Conservation (phyloP, 2,888 invertebrate genomes). For the Bimastos eiseni region DNA sequence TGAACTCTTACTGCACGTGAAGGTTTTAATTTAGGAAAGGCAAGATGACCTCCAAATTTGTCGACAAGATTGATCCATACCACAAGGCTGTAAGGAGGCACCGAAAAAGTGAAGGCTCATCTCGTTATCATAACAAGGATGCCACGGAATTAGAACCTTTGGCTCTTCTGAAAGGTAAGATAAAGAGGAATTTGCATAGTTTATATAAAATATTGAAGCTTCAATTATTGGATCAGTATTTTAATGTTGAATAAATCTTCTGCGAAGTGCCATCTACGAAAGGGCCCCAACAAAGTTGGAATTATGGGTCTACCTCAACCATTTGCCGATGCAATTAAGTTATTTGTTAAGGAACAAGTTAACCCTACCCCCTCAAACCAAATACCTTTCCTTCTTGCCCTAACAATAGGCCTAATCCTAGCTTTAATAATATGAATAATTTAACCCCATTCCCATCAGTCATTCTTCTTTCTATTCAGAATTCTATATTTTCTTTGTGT, state of each 20-base stretch:
- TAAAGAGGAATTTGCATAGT: not conserved
- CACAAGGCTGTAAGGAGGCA: constrained; percentile 88
- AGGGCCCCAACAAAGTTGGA: too few species aligned
- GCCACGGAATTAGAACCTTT: constrained; percentile 95
- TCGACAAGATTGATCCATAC: constrained; percentile 44
- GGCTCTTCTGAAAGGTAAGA: constrained; percentile 90
- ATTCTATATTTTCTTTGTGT: too few species aligned
- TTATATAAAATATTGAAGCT: not conserved
- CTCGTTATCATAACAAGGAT: constrained; percentile 95
- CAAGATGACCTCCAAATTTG: constrained; percentile 44
- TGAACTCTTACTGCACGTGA: not conserved
- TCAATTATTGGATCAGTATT: not conserved
- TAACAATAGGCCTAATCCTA: too few species aligned
- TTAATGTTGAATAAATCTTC: not conserved
- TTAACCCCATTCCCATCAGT: too few species aligned
- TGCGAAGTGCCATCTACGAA: too few species aligned
- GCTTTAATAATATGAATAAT: too few species aligned
- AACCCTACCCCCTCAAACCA: too few species aligned
- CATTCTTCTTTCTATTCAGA: too few species aligned
- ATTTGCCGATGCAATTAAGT: too few species aligned
- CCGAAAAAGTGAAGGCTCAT: constrained; percentile 98
- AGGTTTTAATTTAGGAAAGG: not conserved
- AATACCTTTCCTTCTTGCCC: too few species aligned
- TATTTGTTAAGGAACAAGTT: too few species aligned
- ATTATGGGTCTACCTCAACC: too few species aligned